These are phyloP conservation scores for Bicyclus anynana DNA, from an alignment of 1,140 invertebrate species.

Conservation along the genomic window DNA sequence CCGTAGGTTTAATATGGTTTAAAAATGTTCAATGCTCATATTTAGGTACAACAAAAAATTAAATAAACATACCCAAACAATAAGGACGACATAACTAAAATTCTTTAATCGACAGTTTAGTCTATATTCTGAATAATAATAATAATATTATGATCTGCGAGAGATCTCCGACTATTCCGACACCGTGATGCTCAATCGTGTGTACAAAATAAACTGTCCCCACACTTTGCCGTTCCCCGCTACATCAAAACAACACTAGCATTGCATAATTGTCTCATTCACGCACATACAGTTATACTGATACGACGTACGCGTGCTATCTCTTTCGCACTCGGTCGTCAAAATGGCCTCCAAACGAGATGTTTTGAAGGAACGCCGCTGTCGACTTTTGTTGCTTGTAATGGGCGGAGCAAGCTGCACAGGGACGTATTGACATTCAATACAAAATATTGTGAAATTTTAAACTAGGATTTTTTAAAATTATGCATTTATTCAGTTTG, in stretches of 20 bases:
- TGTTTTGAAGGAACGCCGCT: conserved; percentile 73
- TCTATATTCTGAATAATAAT: too few relatives aligned
- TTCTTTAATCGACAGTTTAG: too few relatives aligned
- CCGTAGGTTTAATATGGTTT: too few relatives aligned
- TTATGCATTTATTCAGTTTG: background rate
- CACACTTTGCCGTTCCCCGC: conserved; percentile 41
- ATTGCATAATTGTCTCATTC: conserved; percentile 74
- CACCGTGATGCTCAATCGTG: conserved; percentile 12
- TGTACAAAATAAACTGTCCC: conserved; percentile 41
- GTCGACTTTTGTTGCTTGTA: conserved; percentile 73
- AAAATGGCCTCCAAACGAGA: conserved; percentile 77
- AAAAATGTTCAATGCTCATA: too few relatives aligned
- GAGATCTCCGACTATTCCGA: conserved; percentile 1
- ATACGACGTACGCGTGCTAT: conserved; percentile 38
- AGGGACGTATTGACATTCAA: conserved; percentile 42
- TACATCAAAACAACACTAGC: conserved; percentile 70
- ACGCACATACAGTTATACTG: conserved; percentile 49
- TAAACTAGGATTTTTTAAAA: too few relatives aligned
- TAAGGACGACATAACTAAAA: too few relatives aligned
- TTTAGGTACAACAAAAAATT: too few relatives aligned
- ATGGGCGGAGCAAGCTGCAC: conserved; percentile 70
- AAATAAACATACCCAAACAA: too few relatives aligned
- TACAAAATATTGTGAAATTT: too few relatives aligned
- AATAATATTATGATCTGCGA: background rate
- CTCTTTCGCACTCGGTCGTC: conserved; percentile 63